Base-by-base conservation (phyloP, 2,113 vertebrate genomes). In the Hydropotes inermis region DNA sequence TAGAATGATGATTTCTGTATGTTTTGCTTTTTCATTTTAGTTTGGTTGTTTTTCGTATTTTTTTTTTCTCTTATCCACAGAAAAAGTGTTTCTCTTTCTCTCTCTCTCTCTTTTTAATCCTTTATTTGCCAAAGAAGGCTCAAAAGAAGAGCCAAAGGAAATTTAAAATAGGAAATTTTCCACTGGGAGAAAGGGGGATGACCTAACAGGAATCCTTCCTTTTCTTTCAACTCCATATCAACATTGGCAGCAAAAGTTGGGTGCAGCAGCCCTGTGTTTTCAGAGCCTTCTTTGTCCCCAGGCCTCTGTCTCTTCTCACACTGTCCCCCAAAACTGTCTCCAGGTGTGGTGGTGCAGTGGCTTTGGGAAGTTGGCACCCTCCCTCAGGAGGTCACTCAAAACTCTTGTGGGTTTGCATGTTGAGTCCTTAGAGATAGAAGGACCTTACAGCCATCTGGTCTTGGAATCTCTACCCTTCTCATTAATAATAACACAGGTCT, bases 91-190 rank as follows among this genome's bases (percentile, higher is more conserved):
- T 95, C 58, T 70, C 21, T 95, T 54, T 70, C 21, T 85, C 78
- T 82, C 55, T 82, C 10, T 84, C 12, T 50, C 27, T 87, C 76
- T 57, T 30, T 89, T 70, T 5, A 83, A 54, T 82, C 6, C 25
- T 67, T 96, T 85, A 58, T 45, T 74, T 70, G 67, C 30, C 60
- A 79, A 88, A 50, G 58, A 88, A 78, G 87, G 85, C 43, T 61
- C 7, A 27, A 79, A 92, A 78, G 33, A 87, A 21, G 23, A 60
- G 54, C 81, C 25, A 30, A 93, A 93, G 79, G 50, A 94, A 97
- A 93, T 90, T 95, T 27, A 60, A 90, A 96, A 39, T 2, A 89
- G 23, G 76, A 50, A 19, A 55, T 83, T 95, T 94, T 97, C 91
- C 57, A 89, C 36, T 19, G n/a, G n/a, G 28, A 91, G 85, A 70